Conservation (phyloP, 2,797 vertebrate genomes). For the Rhinichthys osculus region DNA sequence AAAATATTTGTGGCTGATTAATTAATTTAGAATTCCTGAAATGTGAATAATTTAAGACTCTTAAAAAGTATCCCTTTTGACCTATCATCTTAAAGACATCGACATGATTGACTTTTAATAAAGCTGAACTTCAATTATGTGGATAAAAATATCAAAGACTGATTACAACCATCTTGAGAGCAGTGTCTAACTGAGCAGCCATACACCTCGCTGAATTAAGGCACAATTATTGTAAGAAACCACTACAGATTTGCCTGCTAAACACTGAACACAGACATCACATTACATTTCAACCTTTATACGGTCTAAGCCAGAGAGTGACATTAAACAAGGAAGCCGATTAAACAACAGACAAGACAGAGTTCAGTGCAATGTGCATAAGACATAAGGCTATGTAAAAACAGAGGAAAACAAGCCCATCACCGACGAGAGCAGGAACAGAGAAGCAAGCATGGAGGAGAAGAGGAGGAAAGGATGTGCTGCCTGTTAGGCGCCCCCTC, state of each 20-base stretch:
- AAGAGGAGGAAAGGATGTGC: slow-evolving; percentile 43
- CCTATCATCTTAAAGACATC: background rate
- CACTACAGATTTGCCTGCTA: slow-evolving; percentile 3
- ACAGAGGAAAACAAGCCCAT: slow-evolving; percentile 52
- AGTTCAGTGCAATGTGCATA: slow-evolving; percentile 10
- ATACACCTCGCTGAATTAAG: background rate
- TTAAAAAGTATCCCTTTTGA: background rate
- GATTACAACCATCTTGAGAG: background rate
- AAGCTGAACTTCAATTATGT: background rate
- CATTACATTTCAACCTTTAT: background rate
- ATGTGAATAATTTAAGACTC: background rate
- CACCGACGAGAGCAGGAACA: slow-evolving; percentile 55
- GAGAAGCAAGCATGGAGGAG: slow-evolving; percentile 59
- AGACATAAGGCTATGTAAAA: slow-evolving; percentile 33
- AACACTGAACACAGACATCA: background rate
- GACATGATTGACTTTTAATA: background rate
- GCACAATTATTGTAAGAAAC: slow-evolving; percentile 15
- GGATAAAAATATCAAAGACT: background rate
- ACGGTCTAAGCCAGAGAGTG: background rate
- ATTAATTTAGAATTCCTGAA: background rate
- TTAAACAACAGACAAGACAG: slow-evolving; percentile 32
- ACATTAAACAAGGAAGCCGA: slow-evolving; percentile 26
- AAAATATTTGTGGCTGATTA: background rate
- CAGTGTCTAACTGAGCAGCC: background rate
- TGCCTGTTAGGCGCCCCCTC: slow-evolving; percentile 67